Evolutionary conservation across 2,888 invertebrate genomes (phyloP).

Genomic region (Harpalus rufipes): DNA sequence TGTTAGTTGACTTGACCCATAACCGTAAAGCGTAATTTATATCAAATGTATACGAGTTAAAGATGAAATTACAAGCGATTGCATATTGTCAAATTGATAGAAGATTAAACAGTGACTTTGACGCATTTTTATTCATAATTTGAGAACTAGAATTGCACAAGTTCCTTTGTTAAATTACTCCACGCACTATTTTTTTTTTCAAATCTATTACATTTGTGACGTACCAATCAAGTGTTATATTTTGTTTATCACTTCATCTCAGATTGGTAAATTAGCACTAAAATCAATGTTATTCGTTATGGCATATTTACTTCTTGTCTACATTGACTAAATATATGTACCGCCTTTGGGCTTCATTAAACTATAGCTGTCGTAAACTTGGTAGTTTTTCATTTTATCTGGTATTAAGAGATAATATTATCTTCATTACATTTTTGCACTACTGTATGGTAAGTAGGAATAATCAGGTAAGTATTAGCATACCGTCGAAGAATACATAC

Average conservation of each 20-base stretch:
- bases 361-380: slow-evolving; percentile 76
- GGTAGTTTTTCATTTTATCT: slow-evolving; percentile 61
- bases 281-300: slow-evolving; percentile 76
- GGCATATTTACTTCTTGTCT: slow-evolving; percentile 76
- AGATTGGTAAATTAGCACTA: slow-evolving; percentile 66
- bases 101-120: background rate
- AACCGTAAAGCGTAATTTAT: slow-evolving; percentile 51
- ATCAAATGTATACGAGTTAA: slow-evolving; percentile 63
- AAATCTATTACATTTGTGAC: slow-evolving; percentile 46
- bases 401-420: slow-evolving; percentile 58
- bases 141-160: background rate
- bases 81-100: slow-evolving; percentile 9
- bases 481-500: too few species aligned
- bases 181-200: slow-evolving; percentile 12
- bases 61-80: slow-evolving; percentile 25
- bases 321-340: slow-evolving; percentile 77
- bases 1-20: slow-evolving; percentile 59
- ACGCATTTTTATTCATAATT: background rate
- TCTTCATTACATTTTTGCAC: slow-evolving; percentile 72
- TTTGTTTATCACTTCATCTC: slow-evolving; percentile 65
- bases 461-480: background rate
- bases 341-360: slow-evolving; percentile 77
- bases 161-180: slow-evolving; percentile 7
- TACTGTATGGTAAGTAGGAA: slow-evolving; percentile 28
- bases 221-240: slow-evolving; percentile 63